Percentiles rank a stretch among this genome's conserved stretches.
Conservation (phyloP, 1,140 invertebrate genomes). For the Probaryconus sp. region DNA sequence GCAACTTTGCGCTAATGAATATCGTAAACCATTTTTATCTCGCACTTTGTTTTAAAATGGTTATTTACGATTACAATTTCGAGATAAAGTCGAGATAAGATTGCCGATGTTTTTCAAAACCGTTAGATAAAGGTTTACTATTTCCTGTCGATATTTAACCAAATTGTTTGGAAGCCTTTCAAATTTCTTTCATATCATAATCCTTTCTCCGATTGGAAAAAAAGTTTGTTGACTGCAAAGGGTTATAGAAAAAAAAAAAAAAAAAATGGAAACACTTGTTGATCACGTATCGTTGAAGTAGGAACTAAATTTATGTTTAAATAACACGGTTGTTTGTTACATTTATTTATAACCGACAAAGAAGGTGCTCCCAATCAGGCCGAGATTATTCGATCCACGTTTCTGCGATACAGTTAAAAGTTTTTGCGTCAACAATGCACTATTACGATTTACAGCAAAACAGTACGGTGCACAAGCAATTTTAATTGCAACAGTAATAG, state of each 20-base stretch:
- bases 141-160: too few species aligned
- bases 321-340: slow-evolving; percentile 43
- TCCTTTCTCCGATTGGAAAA: too few species aligned
- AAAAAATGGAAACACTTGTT: too few species aligned
- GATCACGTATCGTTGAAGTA: background rate
- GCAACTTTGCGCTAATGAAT: too few species aligned
- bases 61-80: too few species aligned
- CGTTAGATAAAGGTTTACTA: too few species aligned
- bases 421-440: slow-evolving; percentile 35
- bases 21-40: slow-evolving; percentile 51
- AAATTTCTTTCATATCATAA: too few species aligned
- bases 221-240: too few species aligned
- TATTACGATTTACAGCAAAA: background rate
- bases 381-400: slow-evolving; percentile 31
- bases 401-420: slow-evolving; percentile 33
- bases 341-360: slow-evolving; percentile 22
- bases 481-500: slow-evolving; percentile 30
- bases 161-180: too few species aligned
- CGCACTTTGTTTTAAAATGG: too few species aligned
- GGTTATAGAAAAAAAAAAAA: too few species aligned
- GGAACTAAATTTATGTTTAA: slow-evolving; percentile 16
- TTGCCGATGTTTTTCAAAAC: too few species aligned
- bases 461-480: slow-evolving; percentile 8
- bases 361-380: slow-evolving; percentile 27
- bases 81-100: slow-evolving; percentile 8